Percentiles rank a stretch among this genome's conserved stretches.
Evolutionary conservation across 2,113 vertebrate genomes (phyloP).

Genomic region (Scomber japonicus): DNA sequence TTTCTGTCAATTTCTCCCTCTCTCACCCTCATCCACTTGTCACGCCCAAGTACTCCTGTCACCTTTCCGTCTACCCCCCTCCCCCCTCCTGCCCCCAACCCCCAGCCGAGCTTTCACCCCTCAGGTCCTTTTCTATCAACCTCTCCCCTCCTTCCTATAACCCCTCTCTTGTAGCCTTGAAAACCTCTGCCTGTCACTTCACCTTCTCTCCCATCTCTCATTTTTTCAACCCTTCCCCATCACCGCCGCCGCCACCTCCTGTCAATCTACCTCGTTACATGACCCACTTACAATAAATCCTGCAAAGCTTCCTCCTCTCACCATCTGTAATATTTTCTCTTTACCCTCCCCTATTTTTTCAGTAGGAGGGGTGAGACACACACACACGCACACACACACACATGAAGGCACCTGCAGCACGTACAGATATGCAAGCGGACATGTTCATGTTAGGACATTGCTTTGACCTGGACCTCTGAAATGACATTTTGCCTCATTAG

Average conservation of each 20-base stretch:
- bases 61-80: conserved; percentile 56
- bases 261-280: conserved; percentile 50
- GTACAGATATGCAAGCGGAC: no score
- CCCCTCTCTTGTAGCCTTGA: conserved; percentile 31
- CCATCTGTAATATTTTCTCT: conserved; percentile 14
- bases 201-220: conserved; percentile 19
- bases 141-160: conserved; percentile 29
- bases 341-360: conserved; percentile 12
- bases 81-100: not conserved
- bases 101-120: conserved; percentile 36
- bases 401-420: not conserved
- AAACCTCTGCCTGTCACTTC: conserved; percentile 59
- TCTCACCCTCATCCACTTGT: conserved; percentile 44
- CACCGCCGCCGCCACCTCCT: conserved; percentile 25
- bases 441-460: no score
- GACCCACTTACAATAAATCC: conserved; percentile 64
- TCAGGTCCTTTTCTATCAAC: conserved; percentile 60
- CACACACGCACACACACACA: conserved; percentile 7
- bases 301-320: conserved; percentile 1
- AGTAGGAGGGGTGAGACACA: not conserved
- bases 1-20: conserved; percentile 56
- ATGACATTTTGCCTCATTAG: no score
- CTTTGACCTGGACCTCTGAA: no score
- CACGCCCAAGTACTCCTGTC: conserved; percentile 64
- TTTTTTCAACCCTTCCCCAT: conserved; percentile 4